phyloP scores from a whole-genome alignment of 64 coral and sea anemone genomes.

The Trachythela sp. region DNA sequence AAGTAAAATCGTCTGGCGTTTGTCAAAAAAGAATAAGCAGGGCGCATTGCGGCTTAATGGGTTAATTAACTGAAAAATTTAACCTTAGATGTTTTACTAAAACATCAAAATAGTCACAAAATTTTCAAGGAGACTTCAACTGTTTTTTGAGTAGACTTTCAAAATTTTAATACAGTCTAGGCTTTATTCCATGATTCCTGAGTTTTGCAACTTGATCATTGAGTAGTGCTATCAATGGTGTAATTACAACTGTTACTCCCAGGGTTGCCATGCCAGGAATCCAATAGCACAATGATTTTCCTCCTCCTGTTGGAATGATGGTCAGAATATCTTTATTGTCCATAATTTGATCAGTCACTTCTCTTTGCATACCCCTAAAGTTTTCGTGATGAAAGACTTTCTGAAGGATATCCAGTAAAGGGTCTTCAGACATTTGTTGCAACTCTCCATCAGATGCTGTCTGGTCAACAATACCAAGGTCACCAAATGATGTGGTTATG shows the following conservation, averaged over 20 bases:
- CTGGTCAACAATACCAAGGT: too few species aligned
- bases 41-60: too few species aligned
- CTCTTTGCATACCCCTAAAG: background rate
- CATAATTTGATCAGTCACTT: background rate
- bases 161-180: too few species aligned
- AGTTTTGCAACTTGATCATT: background rate
- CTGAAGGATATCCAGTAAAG: background rate
- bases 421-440: background rate
- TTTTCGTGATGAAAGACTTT: background rate
- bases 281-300: background rate
- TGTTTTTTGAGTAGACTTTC: too few species aligned
- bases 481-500: too few species aligned
- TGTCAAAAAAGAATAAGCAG: too few species aligned
- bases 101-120: too few species aligned
- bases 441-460: too few species aligned
- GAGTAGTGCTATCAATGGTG: background rate
- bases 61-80: too few species aligned
- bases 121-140: too few species aligned
- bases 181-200: background rate
- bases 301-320: slow-evolving; percentile 22
- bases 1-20: too few species aligned
- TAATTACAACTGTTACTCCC: slow-evolving; percentile 23
- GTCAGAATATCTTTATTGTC: background rate
- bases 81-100: too few species aligned
- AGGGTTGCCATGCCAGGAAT: background rate